phyloP scores from a whole-genome alignment of 2,888 invertebrate genomes.

The Caenorhabditis drosophilae region DNA sequence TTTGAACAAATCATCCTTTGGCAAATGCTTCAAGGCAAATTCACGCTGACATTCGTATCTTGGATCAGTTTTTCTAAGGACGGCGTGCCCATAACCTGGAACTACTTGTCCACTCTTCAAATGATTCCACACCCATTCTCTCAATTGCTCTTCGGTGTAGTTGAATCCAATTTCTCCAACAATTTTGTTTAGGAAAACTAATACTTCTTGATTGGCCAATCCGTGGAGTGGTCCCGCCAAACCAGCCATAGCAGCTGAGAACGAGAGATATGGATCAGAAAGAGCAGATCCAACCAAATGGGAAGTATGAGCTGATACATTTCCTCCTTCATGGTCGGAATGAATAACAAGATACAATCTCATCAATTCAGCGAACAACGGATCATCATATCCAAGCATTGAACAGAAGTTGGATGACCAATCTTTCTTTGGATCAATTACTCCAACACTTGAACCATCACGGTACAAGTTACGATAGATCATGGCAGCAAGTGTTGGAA shows the following conservation, averaged over 20 bases:
- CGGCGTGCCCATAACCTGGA: slow-evolving; percentile 94
- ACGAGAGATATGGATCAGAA: slow-evolving; percentile 87
- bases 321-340: slow-evolving; percentile 87
- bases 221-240: slow-evolving; percentile 94
- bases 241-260: slow-evolving; percentile 90
- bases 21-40: slow-evolving; percentile 89
- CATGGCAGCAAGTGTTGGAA: slow-evolving; percentile 90
- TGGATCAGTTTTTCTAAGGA: slow-evolving; percentile 91
- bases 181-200: slow-evolving; percentile 90
- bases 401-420: slow-evolving; percentile 86
- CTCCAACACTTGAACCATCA: slow-evolving; percentile 84
- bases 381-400: slow-evolving; percentile 85
- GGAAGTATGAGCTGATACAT: slow-evolving; percentile 91
- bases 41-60: slow-evolving; percentile 90
- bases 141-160: slow-evolving; percentile 86
- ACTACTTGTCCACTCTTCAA: slow-evolving; percentile 94
- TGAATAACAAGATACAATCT: slow-evolving; percentile 82
- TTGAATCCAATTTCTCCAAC: slow-evolving; percentile 82
- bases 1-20: slow-evolving; percentile 86
- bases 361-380: slow-evolving; percentile 86
- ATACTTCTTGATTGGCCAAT: slow-evolving; percentile 86
- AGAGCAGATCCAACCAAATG: slow-evolving; percentile 92
- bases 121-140: slow-evolving; percentile 96
- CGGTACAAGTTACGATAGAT: slow-evolving; percentile 88
- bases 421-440: slow-evolving; percentile 86